Conservation (phyloP, 2,888 invertebrate genomes). For the Xestia xanthographa region DNA sequence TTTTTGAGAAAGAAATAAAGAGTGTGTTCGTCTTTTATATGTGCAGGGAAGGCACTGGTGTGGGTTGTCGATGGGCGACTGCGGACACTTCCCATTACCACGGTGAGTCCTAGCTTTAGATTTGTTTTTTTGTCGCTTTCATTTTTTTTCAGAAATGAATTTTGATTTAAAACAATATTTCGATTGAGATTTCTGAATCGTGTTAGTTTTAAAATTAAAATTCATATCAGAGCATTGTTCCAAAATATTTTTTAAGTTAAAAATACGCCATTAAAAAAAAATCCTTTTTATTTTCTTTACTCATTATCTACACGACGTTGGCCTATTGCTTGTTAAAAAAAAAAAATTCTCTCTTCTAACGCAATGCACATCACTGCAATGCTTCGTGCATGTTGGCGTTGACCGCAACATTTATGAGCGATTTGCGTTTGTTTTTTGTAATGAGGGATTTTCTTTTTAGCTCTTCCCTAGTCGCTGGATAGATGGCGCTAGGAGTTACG, state of each 20-base stretch:
- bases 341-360: not conserved
- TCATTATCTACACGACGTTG: not conserved
- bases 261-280: not conserved
- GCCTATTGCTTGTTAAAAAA: not conserved
- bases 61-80: conserved; percentile 68
- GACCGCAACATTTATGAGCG: not conserved
- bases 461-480: too few species aligned
- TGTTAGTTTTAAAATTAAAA: conserved; percentile 8
- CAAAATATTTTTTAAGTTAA: not conserved
- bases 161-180: conserved; percentile 2
- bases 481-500: too few species aligned
- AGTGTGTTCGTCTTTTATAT: conserved; percentile 90
- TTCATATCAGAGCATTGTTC: not conserved
- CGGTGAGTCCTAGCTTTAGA: conserved; percentile 74
- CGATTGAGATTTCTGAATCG: too few species aligned
- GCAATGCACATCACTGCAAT: not conserved
- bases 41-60: conserved; percentile 86
- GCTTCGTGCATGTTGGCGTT: not conserved
- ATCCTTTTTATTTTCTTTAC: not conserved
- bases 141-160: not conserved
- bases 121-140: conserved; percentile 22
- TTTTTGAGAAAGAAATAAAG: conserved; percentile 78
- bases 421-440: too few species aligned
- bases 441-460: too few species aligned
- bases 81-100: conserved; percentile 61